Evolutionary conservation across 2,113 vertebrate genomes (phyloP).

Genomic region (Hippocampus barbouri): DNA sequence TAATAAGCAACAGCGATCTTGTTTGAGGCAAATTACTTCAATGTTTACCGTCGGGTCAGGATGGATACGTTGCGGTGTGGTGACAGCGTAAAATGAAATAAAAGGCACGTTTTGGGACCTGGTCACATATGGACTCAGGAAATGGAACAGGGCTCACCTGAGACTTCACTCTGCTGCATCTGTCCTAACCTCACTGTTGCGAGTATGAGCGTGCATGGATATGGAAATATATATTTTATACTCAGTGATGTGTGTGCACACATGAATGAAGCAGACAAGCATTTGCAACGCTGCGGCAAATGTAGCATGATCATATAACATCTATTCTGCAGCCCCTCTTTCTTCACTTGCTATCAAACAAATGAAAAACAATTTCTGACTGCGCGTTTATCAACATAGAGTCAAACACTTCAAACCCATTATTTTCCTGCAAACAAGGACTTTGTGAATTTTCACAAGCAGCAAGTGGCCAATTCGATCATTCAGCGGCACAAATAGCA

Average conservation of each 20-base stretch:
- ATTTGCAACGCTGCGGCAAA: slow-evolving; percentile 23
- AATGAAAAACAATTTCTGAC: too few relatives aligned
- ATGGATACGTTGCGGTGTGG: neutral
- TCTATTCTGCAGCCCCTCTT: slow-evolving; percentile 23
- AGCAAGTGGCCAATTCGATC: slow-evolving; percentile 33
- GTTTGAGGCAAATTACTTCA: neutral
- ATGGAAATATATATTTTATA: neutral
- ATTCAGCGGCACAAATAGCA: slow-evolving; percentile 33
- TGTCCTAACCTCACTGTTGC: slow-evolving; percentile 32
- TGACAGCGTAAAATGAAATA: slow-evolving; percentile 6
- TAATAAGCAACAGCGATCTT: neutral
- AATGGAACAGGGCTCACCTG: slow-evolving; percentile 53
- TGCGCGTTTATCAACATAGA: neutral
- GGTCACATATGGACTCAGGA: slow-evolving; percentile 44
- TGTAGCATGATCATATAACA: slow-evolving; percentile 4
- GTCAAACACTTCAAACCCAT: slow-evolving; percentile 3
- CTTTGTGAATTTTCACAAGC: neutral
- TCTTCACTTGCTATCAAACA: neutral
- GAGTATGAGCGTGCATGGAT: neutral
- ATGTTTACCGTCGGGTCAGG: neutral
- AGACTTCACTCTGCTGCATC: slow-evolving; percentile 51
- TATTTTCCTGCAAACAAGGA: neutral
- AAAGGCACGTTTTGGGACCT: slow-evolving; percentile 2
- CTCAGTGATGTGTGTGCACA: slow-evolving; percentile 6
- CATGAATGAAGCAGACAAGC: slow-evolving; percentile 30